Conservation (phyloP, 2,113 vertebrate species). For the Paradisaea rubra region DNA sequence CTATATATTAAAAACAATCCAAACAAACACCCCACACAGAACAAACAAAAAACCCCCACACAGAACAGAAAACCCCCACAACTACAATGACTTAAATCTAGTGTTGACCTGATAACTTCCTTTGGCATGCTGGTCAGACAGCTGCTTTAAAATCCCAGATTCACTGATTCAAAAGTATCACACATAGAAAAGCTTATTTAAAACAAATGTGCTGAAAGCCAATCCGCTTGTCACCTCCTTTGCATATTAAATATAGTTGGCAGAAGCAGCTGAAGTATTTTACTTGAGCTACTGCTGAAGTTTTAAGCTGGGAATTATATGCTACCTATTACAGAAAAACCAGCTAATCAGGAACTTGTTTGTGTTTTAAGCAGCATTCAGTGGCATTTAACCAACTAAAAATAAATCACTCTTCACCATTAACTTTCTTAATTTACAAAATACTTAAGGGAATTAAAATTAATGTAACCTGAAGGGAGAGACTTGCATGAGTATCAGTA, state of each 20-base stretch:
- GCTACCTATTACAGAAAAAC: not conserved
- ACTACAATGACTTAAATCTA: not conserved
- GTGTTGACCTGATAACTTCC: not conserved
- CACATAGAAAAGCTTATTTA: not conserved
- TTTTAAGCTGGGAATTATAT: not conserved
- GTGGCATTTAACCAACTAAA: not conserved
- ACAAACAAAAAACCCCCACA: not conserved
- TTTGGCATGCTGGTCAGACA: not conserved
- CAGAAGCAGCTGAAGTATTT: not conserved
- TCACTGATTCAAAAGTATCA: not conserved
- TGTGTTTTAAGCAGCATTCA: not conserved
- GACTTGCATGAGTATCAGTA: not conserved
- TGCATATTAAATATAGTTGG: not conserved
- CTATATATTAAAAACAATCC: not conserved
- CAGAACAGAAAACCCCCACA: not conserved
- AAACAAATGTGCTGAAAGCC: not conserved
- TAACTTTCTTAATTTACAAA: not conserved
- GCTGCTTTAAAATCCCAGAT: not conserved
- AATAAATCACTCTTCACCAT: not conserved
- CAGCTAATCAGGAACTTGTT: not conserved
- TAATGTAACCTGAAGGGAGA: not conserved
- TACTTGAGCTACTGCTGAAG: not conserved
- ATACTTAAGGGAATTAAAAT: not conserved
- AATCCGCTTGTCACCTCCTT: not conserved
- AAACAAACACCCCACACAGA: not conserved